Conservation (phyloP, 2,888 invertebrate species). For the Labia minor region DNA sequence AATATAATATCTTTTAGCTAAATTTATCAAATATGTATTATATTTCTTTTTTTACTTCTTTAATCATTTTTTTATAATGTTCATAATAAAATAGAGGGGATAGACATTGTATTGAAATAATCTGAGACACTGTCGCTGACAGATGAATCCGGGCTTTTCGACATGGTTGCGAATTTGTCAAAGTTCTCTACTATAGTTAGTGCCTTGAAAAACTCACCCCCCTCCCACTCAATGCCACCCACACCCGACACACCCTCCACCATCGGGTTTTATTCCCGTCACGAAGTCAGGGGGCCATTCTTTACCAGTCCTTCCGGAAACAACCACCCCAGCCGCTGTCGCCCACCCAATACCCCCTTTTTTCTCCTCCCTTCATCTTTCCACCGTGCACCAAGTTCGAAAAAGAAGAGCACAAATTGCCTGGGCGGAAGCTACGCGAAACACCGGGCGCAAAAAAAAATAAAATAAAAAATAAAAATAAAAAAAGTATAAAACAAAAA, state of each 20-base stretch:
- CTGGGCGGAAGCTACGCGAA: slow-evolving; percentile 18
- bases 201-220: slow-evolving; percentile 15
- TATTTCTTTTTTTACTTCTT: too few relatives aligned
- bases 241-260: neutral
- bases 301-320: neutral
- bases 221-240: neutral
- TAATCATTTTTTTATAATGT: too few relatives aligned
- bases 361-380: neutral
- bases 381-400: neutral
- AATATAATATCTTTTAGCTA: too few relatives aligned
- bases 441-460: slow-evolving; percentile 16
- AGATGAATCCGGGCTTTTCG: neutral
- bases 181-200: neutral
- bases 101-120: too few relatives aligned
- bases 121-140: too few relatives aligned
- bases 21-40: too few relatives aligned
- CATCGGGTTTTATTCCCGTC: neutral
- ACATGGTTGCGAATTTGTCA: slow-evolving; percentile 7
- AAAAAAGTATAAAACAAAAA: neutral
- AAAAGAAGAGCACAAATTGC: slow-evolving; percentile 8
- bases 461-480: neutral
- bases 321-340: neutral
- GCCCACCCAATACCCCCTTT: neutral
- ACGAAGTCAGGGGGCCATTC: slow-evolving; percentile 7
- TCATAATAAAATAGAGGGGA: too few relatives aligned